A percentile compares a stretch with the other conserved stretches of the same genome.
Conservation (phyloP, 2,797 vertebrate species). For the Lepilemur ruficaudatus region DNA sequence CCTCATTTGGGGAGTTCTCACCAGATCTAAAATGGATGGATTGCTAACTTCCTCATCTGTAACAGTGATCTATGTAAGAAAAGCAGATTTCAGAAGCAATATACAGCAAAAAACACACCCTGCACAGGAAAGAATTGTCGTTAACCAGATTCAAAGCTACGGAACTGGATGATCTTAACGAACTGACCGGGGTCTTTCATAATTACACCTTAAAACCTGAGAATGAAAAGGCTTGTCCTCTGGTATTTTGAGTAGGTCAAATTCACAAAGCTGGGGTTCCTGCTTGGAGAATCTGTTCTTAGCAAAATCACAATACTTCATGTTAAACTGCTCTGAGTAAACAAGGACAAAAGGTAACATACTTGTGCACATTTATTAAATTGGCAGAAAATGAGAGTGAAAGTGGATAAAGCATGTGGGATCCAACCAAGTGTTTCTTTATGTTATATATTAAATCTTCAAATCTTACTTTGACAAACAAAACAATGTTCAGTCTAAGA, state of each 20-base stretch:
- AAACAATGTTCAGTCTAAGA: neutral
- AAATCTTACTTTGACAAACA: neutral
- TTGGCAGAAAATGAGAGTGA: neutral
- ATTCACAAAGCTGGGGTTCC: neutral
- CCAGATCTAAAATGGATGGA: constrained; percentile 89
- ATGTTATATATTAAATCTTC: neutral
- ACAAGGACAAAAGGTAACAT: neutral
- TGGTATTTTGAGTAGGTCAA: neutral
- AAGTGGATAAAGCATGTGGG: neutral
- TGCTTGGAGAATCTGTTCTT: neutral
- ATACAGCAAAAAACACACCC: neutral
- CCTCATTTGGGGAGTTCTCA: constrained; percentile 93
- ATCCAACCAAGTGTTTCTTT: neutral
- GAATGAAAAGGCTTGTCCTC: neutral
- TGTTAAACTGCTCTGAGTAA: neutral
- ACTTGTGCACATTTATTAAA: neutral
- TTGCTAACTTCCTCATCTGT: constrained; percentile 83
- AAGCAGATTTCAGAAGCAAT: constrained; percentile 58
- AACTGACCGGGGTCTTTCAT: neutral
- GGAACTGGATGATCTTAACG: neutral
- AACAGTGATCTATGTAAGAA: constrained; percentile 84
- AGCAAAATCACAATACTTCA: rapidly evolving
- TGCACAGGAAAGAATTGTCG: neutral
- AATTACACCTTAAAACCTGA: neutral
- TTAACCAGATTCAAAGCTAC: neutral